These are phyloP conservation scores for Chironomus tentans DNA, from an alignment of 2,888 invertebrate species.

Conservation along the genomic window DNA sequence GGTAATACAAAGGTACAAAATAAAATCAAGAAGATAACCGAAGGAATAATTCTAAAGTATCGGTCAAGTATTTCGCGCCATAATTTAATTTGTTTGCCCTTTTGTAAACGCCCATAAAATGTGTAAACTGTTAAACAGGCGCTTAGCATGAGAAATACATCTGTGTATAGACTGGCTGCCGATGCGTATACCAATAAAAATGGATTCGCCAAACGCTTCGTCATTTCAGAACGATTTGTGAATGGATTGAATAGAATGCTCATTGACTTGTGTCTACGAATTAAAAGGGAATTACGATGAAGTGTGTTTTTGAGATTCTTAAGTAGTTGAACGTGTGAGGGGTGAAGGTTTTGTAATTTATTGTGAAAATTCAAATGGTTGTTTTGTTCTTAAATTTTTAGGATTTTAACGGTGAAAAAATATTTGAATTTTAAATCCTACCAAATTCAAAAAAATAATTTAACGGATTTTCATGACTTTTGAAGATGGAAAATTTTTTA, in stretches of 20 bases:
- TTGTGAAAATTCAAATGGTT: not conserved
- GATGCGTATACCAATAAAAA: slow-evolving; percentile 56
- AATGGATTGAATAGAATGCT: slow-evolving; percentile 58
- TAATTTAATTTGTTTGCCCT: slow-evolving; percentile 47
- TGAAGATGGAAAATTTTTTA: too few relatives aligned
- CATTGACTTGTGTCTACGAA: slow-evolving; percentile 54
- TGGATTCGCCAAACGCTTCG: slow-evolving; percentile 51
- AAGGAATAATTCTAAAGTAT: slow-evolving; percentile 49
- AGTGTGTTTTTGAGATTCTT: too few relatives aligned
- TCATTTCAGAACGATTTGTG: slow-evolving; percentile 55
- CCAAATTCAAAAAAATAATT: too few relatives aligned
- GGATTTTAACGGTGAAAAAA: too few relatives aligned
- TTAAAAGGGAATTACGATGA: not conserved
- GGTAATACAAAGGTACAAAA: slow-evolving; percentile 60
- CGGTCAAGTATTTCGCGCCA: slow-evolving; percentile 49
- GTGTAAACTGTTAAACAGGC: slow-evolving; percentile 57
- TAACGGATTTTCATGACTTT: too few relatives aligned
- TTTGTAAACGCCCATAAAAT: slow-evolving; percentile 49
- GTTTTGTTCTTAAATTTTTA: not conserved
- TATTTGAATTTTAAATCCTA: not conserved
- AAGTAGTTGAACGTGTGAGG: too few relatives aligned
- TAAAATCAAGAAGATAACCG: slow-evolving; percentile 53
- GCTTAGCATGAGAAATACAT: slow-evolving; percentile 61
- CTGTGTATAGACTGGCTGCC: slow-evolving; percentile 60
- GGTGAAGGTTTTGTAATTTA: too few relatives aligned